Evolutionary conservation across 2,888 invertebrate species (phyloP).

Genomic region (Drosophila bunnanda): DNA sequence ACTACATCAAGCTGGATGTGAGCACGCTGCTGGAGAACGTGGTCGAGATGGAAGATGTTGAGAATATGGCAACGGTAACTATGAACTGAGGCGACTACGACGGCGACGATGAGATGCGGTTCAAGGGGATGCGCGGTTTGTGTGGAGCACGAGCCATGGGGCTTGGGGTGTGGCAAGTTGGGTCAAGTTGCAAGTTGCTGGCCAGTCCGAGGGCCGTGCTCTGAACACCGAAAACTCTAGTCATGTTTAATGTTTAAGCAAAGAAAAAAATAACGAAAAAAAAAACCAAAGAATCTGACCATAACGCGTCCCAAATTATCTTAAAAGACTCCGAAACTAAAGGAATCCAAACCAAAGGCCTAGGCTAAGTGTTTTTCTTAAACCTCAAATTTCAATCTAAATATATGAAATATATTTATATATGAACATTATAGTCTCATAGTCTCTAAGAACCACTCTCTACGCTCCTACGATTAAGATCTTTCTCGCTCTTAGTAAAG

Average conservation of each 20-base stretch:
- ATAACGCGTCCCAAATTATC: slow-evolving; percentile 11
- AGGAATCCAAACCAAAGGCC: slow-evolving; percentile 7
- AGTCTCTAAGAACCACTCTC: slow-evolving; percentile 21
- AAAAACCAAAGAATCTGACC: neutral
- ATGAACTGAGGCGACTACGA: slow-evolving; percentile 45
- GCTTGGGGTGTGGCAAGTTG: slow-evolving; percentile 7
- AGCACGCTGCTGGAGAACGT: slow-evolving; percentile 93
- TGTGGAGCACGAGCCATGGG: slow-evolving; percentile 10
- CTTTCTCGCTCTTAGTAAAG: slow-evolving; percentile 53
- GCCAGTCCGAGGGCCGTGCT: slow-evolving; percentile 1
- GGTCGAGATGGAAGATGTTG: slow-evolving; percentile 93
- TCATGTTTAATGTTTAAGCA: slow-evolving; percentile 20
- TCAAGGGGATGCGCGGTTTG: neutral
- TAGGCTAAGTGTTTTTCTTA: slow-evolving; percentile 26
- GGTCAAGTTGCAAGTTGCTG: neutral
- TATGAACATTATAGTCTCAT: slow-evolving; percentile 1
- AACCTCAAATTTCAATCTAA: neutral
- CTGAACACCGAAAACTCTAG: slow-evolving; percentile 5
- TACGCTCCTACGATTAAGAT: slow-evolving; percentile 31
- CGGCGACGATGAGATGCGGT: neutral
- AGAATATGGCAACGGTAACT: slow-evolving; percentile 85
- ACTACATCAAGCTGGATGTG: slow-evolving; percentile 92
- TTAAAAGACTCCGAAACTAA: neutral
- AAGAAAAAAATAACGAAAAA: neutral
- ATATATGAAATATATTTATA: slow-evolving; percentile 4